Evolutionary conservation across 2,888 invertebrate genomes (phyloP).

Genomic region (Ectemnius cavifrons): DNA sequence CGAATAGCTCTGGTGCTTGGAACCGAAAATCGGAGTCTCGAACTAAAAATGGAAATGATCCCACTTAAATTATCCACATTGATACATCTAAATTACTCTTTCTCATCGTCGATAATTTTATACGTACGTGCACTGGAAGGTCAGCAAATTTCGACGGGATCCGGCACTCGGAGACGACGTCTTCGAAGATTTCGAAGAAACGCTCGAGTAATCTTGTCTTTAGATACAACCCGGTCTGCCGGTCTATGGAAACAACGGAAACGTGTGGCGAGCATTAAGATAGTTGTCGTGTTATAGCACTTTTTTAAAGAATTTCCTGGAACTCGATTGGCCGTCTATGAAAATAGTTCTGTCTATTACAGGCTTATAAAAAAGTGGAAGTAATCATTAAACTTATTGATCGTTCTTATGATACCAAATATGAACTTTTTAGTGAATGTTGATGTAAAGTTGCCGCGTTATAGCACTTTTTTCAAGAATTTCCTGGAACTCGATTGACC

Average conservation of each 20-base stretch:
- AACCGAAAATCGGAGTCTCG: conserved; percentile 85
- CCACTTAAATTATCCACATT: neutral
- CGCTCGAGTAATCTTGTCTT: conserved; percentile 84
- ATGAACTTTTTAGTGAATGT: too few relatives aligned
- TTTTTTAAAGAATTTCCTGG: too few relatives aligned
- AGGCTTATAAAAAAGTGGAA: too few relatives aligned
- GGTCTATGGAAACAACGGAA: conserved; percentile 81
- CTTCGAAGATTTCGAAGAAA: conserved; percentile 84
- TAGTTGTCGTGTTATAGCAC: too few relatives aligned
- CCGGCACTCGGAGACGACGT: conserved; percentile 83
- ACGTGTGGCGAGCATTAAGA: too few relatives aligned
- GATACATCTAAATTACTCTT: neutral
- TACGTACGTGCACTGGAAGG: conserved; percentile 80
- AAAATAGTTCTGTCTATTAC: too few relatives aligned
- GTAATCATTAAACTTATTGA: too few relatives aligned
- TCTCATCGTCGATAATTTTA: neutral
- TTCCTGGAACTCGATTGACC: too few relatives aligned
- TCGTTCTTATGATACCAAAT: too few relatives aligned
- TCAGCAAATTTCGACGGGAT: conserved; percentile 79
- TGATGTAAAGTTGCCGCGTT: too few relatives aligned
- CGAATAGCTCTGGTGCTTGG: conserved; percentile 84
- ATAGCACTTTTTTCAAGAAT: too few relatives aligned
- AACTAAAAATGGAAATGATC: conserved; percentile 78
- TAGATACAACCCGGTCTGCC: conserved; percentile 88
- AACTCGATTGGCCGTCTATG: too few relatives aligned